A percentile compares a stretch with the other conserved stretches of the same genome.
Conservation (phyloP, 1,140 invertebrate genomes). For the Neodiprion fabricii region DNA sequence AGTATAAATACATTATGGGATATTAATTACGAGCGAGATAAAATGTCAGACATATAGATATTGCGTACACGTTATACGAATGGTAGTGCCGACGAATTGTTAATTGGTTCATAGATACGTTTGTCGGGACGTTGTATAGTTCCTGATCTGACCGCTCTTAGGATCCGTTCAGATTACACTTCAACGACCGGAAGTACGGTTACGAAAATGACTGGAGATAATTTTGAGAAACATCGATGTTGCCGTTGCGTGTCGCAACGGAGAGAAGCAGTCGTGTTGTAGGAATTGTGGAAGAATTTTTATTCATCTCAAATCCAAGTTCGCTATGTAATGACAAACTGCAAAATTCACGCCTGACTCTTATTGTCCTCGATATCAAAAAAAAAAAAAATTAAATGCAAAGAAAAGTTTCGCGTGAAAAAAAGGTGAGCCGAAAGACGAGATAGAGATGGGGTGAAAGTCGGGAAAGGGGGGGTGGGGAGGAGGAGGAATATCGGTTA, state of each 20-base stretch:
- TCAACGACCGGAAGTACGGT: neutral
- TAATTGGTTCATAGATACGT: constrained; percentile 5
- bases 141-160: neutral
- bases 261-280: too few species aligned
- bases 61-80: too few species aligned
- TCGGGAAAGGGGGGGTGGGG: neutral
- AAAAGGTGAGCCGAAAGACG: neutral
- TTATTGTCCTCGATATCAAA: too few species aligned
- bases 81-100: neutral
- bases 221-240: too few species aligned
- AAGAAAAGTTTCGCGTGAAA: neutral
- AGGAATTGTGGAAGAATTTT: too few species aligned
- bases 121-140: neutral
- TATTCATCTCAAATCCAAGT: too few species aligned
- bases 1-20: neutral
- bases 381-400: too few species aligned
- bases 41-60: neutral
- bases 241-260: too few species aligned
- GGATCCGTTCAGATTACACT: neutral
- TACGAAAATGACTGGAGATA: neutral
- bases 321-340: too few species aligned
- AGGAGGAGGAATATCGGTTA: too few species aligned
- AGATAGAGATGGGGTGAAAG: neutral
- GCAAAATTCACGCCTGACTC: too few species aligned
- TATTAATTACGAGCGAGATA: constrained; percentile 5